phyloP scores from a whole-genome alignment of 2,888 invertebrate species.

The Glomeris marginata region DNA sequence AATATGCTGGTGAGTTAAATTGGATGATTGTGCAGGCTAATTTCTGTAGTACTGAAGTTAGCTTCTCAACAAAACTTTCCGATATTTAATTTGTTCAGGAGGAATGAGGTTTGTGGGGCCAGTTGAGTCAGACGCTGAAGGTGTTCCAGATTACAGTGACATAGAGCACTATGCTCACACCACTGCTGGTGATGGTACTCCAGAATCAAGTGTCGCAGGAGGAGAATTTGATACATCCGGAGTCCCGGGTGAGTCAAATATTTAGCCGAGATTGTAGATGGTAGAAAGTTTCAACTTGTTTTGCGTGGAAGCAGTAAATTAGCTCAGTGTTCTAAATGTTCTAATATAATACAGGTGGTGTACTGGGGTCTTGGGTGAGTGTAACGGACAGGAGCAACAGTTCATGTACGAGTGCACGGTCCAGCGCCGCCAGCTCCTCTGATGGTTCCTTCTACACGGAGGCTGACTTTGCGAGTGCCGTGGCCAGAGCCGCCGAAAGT shows the following conservation, averaged over 20 bases:
- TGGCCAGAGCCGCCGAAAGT: conserved; percentile 31
- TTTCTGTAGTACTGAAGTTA: not conserved
- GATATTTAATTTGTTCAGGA: not conserved
- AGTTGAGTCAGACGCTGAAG: conserved; percentile 18
- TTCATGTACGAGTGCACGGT: conserved; percentile 27
- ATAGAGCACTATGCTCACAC: conserved; percentile 21
- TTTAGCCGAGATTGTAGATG: conserved; percentile 17
- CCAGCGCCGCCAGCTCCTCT: conserved; percentile 28
- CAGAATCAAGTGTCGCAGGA: conserved; percentile 22
- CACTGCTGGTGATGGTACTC: conserved; percentile 12
- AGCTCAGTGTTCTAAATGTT: not conserved
- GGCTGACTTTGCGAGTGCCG: conserved; percentile 32
- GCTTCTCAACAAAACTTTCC: not conserved
- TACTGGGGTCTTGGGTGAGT: conserved; percentile 24
- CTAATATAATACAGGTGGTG: conserved; percentile 18
- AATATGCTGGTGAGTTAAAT: not conserved
- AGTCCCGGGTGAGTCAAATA: conserved; percentile 9
- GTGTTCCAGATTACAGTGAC: conserved; percentile 24
- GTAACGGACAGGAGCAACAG: conserved; percentile 24
- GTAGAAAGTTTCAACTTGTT: not conserved
- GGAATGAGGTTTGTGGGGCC: not conserved
- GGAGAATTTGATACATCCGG: conserved; percentile 18
- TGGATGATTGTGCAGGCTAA: not conserved
- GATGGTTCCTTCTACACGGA: conserved; percentile 31
- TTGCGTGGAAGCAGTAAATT: not conserved